Percentiles rank a stretch among this genome's conserved stretches.
These are phyloP conservation scores for Dryas iulia DNA, from an alignment of 1,140 invertebrate species.

Conservation along the genomic window DNA sequence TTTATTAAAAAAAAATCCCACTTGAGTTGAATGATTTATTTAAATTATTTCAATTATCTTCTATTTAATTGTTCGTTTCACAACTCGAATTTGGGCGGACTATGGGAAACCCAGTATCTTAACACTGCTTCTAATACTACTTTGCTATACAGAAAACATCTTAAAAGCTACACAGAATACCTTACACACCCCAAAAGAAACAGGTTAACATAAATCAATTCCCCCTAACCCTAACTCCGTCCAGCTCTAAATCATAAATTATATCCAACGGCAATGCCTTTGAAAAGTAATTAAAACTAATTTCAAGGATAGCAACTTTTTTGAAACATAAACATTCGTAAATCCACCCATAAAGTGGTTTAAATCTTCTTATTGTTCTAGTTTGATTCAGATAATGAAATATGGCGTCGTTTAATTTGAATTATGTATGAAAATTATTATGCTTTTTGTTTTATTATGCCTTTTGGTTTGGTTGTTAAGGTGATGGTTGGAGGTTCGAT, in stretches of 20 bases:
- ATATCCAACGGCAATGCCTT: background rate
- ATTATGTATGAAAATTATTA: background rate
- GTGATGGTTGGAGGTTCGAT: background rate
- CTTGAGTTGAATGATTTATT: too few species aligned
- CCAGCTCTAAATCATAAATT: background rate
- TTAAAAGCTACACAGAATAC: too few species aligned
- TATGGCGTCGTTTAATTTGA: background rate
- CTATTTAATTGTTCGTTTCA: too few species aligned
- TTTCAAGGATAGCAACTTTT: background rate
- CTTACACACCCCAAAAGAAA: too few species aligned
- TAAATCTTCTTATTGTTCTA: slow-evolving; percentile 2
- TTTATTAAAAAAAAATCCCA: too few species aligned
- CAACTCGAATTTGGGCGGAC: too few species aligned
- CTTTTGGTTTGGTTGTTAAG: background rate
- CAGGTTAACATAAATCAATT: background rate
- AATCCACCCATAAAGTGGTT: background rate
- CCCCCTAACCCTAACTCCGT: background rate
- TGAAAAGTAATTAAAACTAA: slow-evolving; percentile 1
- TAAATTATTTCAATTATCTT: too few species aligned
- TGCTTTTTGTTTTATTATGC: background rate
- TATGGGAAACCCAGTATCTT: too few species aligned
- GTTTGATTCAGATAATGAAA: background rate
- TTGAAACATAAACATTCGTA: background rate
- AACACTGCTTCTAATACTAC: too few species aligned
- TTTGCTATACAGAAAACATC: too few species aligned